Conservation (phyloP, 1,140 invertebrate species). For the Bombus impatiens region DNA sequence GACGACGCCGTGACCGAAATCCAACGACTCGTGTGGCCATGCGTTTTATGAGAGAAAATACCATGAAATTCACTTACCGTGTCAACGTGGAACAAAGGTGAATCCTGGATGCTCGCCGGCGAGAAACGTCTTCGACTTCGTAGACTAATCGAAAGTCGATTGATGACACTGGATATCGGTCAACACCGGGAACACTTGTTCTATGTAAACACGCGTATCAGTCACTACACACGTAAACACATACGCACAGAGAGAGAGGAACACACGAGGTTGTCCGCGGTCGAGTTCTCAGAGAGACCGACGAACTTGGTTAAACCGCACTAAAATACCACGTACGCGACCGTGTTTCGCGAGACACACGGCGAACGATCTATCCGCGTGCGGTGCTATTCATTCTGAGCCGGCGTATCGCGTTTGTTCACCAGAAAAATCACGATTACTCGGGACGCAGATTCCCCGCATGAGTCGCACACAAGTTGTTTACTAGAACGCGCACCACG, state of each 20-base stretch:
- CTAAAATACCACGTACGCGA: neutral
- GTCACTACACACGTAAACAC: conserved; percentile 5
- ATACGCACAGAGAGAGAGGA: neutral
- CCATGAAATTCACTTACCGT: conserved; percentile 26
- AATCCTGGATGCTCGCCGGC: conserved; percentile 1
- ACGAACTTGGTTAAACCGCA: conserved; percentile 32
- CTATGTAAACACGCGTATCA: conserved; percentile 35
- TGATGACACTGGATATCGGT: conserved; percentile 19
- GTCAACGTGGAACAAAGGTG: neutral
- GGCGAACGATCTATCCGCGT: neutral
- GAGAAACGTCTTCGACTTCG: neutral
- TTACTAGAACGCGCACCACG: conserved; percentile 80
- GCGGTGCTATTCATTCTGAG: conserved; percentile 16
- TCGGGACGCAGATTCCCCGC: conserved; percentile 68
- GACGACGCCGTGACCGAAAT: conserved; percentile 4
- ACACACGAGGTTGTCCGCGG: conserved; percentile 35
- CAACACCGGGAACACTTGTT: conserved; percentile 22
- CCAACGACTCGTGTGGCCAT: neutral
- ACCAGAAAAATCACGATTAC: conserved; percentile 52
- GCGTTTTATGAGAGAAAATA: neutral
- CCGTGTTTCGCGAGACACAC: neutral
- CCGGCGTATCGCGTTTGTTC: conserved; percentile 10
- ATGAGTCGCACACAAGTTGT: conserved; percentile 79
- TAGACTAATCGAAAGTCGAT: conserved; percentile 14
- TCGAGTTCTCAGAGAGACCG: conserved; percentile 21